These are phyloP conservation scores for Amblyjoppa proteus DNA, from an alignment of 2,888 invertebrate species.

Conservation along the genomic window DNA sequence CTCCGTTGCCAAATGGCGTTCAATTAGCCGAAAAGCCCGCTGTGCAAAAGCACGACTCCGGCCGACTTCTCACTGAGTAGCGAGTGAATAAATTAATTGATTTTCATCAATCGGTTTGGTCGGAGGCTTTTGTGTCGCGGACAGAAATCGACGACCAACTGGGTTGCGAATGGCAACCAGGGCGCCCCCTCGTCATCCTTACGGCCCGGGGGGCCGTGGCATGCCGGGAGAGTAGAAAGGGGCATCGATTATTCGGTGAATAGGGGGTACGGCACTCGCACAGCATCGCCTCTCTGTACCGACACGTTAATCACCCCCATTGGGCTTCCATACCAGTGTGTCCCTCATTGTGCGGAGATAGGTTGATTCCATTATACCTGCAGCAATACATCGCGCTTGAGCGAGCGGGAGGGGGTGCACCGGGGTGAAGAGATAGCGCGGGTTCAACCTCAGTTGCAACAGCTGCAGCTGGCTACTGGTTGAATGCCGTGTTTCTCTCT, in stretches of 20 bases:
- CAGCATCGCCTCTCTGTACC: background rate
- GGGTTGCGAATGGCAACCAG: conserved; percentile 8
- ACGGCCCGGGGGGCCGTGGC: background rate
- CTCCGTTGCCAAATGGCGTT: too few species aligned
- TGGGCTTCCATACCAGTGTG: background rate
- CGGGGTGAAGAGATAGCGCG: conserved; percentile 3
- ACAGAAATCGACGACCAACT: background rate
- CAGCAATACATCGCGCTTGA: background rate
- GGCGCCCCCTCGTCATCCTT: conserved; percentile 15
- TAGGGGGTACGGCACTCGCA: conserved; percentile 18
- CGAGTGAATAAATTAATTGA: conserved; percentile 17
- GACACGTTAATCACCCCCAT: conserved; percentile 38
- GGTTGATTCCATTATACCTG: conserved; percentile 12
- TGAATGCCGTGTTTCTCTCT: conserved; percentile 44
- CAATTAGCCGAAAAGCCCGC: background rate
- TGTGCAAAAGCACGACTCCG: background rate
- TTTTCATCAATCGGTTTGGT: conserved; percentile 1
- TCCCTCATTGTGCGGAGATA: background rate
- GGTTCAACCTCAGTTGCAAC: conserved; percentile 45
- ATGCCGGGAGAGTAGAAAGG: background rate
- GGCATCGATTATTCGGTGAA: conserved; percentile 45
- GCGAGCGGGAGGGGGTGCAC: background rate
- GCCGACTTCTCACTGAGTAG: background rate
- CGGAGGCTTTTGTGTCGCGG: conserved; percentile 1
- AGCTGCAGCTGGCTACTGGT: conserved; percentile 60